Base-by-base conservation (phyloP, 2,888 invertebrate species). In the Amphipoea oculea region DNA sequence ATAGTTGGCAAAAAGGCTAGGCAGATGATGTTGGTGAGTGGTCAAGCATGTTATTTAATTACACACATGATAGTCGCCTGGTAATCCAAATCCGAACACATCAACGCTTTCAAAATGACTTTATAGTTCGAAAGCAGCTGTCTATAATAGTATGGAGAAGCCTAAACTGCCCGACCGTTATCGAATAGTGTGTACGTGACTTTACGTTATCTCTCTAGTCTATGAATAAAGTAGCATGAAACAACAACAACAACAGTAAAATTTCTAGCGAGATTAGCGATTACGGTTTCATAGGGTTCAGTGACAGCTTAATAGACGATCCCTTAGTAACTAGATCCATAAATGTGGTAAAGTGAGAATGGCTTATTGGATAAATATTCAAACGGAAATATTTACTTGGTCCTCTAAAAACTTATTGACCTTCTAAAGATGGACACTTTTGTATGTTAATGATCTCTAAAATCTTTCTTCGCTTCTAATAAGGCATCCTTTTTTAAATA, bases 161-260 rank as follows among this genome's bases (percentile, higher is more conserved):
- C 57, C 29, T 81, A 57, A 40, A 63, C 36, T 68, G 29, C 29
- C 40, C 42, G 45, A 57, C 17, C 17, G 62, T 42, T 63, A 36
- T 65, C 14, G 48, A 20, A 40, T 40, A 79, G 73, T 63, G 29
- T 81, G 29, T 69, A 81, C 74, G 81, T 81, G 69, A 74, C 81
- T 75, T 48, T 12, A 68, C 36, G 42, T 48, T 82, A 79, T 81
- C 62, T 81, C 36, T 81, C 54, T 54, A 54, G 51, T 74, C 72
- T 60, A 77, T 82, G 72, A 77, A 72, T 76, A 81, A 72, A 81
- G 23, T 70, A 76, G 54, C 23, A 40, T 7, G 45, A 74, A 81
- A 66, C 68, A 81, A 81, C 45, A 45, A 45, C 68, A 80, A 81
- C 65, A 81, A 20, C 69, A 69, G n/a, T 75, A 57, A 65, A 65